Conservation (phyloP, 37 sponge, comb jelly and placozoan species). For the Hexactinellida sp. region DNA sequence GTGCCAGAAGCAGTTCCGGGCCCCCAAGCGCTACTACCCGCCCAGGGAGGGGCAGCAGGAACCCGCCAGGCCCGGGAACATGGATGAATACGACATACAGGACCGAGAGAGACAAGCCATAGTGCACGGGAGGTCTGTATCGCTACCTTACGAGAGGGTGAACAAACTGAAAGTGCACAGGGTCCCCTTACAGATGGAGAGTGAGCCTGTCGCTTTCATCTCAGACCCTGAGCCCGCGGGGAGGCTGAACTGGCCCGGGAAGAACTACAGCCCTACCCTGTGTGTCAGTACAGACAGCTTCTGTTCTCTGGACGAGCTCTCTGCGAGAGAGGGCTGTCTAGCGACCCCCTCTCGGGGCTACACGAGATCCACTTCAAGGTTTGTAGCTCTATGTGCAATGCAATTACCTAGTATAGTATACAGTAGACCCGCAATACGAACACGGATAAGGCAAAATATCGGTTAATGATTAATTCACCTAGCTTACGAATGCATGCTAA, state of each 20-base stretch:
- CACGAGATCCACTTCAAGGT: neutral
- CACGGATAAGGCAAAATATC: no score
- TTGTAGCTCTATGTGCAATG: no score
- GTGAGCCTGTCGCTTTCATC: neutral
- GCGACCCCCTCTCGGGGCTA: neutral
- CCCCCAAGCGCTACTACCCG: neutral
- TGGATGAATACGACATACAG: neutral
- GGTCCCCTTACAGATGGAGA: neutral
- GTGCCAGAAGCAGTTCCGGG: neutral
- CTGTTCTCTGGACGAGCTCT: neutral
- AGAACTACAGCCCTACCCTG: neutral
- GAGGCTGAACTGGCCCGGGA: neutral
- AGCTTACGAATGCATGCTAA: no score
- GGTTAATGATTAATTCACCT: no score
- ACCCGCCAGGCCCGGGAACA: neutral
- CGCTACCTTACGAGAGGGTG: neutral
- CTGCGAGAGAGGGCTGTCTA: neutral
- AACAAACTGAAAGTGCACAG: neutral
- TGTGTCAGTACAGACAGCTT: neutral
- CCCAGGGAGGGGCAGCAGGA: neutral
- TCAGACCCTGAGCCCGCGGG: neutral
- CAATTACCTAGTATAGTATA: neutral
- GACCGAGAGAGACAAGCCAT: neutral
- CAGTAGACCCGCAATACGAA: no score
- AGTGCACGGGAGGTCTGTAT: constrained; percentile 6